A percentile compares a stretch with the other conserved stretches of the same genome.
Conservation (phyloP, 2,888 invertebrate genomes). For the Tetragonisca angustula region DNA sequence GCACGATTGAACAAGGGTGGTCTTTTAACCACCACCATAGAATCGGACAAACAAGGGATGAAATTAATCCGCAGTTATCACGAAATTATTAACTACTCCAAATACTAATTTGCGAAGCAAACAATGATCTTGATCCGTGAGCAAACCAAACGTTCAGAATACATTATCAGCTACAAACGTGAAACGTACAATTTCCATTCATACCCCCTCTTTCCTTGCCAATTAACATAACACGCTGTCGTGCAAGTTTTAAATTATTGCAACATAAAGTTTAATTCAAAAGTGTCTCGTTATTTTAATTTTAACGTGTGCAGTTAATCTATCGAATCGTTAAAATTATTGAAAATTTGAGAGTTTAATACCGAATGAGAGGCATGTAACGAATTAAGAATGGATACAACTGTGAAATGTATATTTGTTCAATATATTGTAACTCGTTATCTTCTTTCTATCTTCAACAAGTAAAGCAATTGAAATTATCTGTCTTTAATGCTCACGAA, state of each 20-base stretch:
- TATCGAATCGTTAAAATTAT: too few relatives aligned
- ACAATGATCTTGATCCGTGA: neutral
- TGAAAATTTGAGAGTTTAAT: too few relatives aligned
- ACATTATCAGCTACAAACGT: neutral
- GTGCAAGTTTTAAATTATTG: neutral
- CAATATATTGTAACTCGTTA: too few relatives aligned
- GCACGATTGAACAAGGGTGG: neutral
- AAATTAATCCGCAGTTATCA: neutral
- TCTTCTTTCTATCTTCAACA: too few relatives aligned
- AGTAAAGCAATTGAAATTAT: too few relatives aligned
- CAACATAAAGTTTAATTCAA: neutral
- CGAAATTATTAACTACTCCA: neutral
- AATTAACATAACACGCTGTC: neutral
- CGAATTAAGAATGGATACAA: too few relatives aligned
- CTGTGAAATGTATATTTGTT: too few relatives aligned
- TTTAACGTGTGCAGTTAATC: too few relatives aligned
- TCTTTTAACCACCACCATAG: rapidly evolving
- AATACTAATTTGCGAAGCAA: neutral
- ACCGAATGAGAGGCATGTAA: too few relatives aligned
- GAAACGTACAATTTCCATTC: conserved; percentile 13
- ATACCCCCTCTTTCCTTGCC: neutral
- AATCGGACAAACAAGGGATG: neutral
- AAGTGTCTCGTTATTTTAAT: too few relatives aligned
- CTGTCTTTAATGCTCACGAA: too few relatives aligned
- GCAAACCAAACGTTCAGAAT: neutral